Evolutionary conservation across 2,113 vertebrate genomes (phyloP).

Genomic region (Brachionichthys hirsutus): DNA sequence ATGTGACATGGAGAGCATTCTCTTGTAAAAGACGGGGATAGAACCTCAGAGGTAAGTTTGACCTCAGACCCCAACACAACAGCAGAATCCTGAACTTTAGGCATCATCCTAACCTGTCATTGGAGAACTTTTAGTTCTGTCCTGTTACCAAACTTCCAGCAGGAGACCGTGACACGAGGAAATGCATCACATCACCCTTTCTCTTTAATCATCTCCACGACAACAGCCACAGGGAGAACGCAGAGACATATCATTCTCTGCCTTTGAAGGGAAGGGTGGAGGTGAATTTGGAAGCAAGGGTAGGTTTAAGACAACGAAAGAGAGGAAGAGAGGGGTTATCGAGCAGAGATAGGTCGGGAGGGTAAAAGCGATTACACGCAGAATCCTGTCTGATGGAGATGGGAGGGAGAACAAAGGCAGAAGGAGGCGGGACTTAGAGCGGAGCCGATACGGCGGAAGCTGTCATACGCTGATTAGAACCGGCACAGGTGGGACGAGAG

Average conservation of each 20-base stretch:
- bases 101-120: no score
- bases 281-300: neutral
- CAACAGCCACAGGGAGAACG: neutral
- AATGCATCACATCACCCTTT: neutral
- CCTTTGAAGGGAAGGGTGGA: conserved; percentile 9
- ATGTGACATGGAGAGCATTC: neutral
- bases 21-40: neutral
- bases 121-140: no score
- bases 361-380: conserved; percentile 37
- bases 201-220: conserved; percentile 3
- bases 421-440: conserved; percentile 17
- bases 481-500: conserved; percentile 13
- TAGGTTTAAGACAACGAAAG: conserved; percentile 6
- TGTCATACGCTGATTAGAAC: conserved; percentile 24
- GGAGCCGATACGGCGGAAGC: conserved; percentile 14
- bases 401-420: conserved; percentile 41
- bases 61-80: no score
- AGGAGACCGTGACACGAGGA: neutral
- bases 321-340: conserved; percentile 2
- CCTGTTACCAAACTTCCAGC: neutral
- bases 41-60: no score
- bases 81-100: no score
- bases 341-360: conserved; percentile 20
- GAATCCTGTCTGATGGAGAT: conserved; percentile 31
- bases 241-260: neutral